Conservation (phyloP, 2,113 vertebrate genomes). For the Grammomys dolichurus region DNA sequence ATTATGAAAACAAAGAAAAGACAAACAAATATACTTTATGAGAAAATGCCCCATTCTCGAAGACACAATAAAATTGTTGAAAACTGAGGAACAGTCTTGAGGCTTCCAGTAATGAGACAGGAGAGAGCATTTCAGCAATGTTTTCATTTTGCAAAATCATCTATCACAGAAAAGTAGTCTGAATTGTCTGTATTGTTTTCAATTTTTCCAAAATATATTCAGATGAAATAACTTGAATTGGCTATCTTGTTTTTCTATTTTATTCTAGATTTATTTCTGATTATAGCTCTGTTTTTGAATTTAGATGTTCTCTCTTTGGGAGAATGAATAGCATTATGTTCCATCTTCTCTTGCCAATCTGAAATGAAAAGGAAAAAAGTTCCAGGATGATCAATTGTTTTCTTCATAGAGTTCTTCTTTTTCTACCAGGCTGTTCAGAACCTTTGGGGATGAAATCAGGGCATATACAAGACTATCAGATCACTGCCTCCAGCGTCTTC, state of each 20-base stretch:
- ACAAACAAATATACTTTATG: slow-evolving; percentile 68
- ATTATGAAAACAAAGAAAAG: slow-evolving; percentile 69
- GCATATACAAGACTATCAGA: slow-evolving; percentile 97
- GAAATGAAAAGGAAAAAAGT: slow-evolving; percentile 37
- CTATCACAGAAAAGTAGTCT: slow-evolving; percentile 69
- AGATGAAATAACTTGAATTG: slow-evolving; percentile 76
- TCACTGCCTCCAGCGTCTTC: slow-evolving; percentile 97
- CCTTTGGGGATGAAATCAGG: slow-evolving; percentile 99
- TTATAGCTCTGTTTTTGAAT: slow-evolving; percentile 63
- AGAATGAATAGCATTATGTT: slow-evolving; percentile 52
- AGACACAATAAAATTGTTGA: slow-evolving; percentile 44
- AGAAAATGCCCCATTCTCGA: slow-evolving; percentile 72
- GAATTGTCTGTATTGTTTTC: slow-evolving; percentile 77
- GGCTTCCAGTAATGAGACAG: slow-evolving; percentile 67
- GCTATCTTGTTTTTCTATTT: slow-evolving; percentile 74
- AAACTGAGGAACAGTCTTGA: slow-evolving; percentile 31
- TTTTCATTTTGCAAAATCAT: slow-evolving; percentile 76
- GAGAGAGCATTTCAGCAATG: slow-evolving; percentile 47
- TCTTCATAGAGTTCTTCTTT: slow-evolving; percentile 65
- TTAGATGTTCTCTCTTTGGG: slow-evolving; percentile 58
- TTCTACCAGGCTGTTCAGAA: slow-evolving; percentile 95
- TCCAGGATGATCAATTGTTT: slow-evolving; percentile 25
- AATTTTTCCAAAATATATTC: slow-evolving; percentile 73
- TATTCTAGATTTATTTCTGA: slow-evolving; percentile 74
- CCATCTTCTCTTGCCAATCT: slow-evolving; percentile 50